Evolutionary conservation across 2,113 vertebrate genomes (phyloP), one percentile per base, ranked within the genome.

Genomic region (Anoplopoma fimbria): DNA sequence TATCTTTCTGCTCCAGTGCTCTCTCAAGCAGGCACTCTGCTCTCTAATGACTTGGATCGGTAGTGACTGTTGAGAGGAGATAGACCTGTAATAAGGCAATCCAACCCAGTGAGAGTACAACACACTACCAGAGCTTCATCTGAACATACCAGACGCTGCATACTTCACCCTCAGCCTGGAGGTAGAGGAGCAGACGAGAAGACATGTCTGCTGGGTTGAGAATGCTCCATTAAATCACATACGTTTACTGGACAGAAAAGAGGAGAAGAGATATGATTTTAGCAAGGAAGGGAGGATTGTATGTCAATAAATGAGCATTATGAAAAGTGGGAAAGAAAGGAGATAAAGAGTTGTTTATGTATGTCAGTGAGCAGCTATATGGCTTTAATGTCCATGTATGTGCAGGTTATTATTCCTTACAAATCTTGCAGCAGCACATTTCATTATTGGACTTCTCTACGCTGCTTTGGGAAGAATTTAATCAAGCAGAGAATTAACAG

Each of bases 31-130:
- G 89, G 36, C 90, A 88, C 90, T 93, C 89, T 62, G 79, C 86
- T 85, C 82, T 81, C 82, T 92, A 94, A 93, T 91, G 93, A 90
- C 92, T 93, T 65, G 89, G 84, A 94, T 89, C 61, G 36, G 82
- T 72, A 67, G 87, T 83, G 86, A 90, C 84, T 89, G 91, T 84
- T 69, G 90, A 91, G 87, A 86, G 75, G 75, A 90, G 90, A 92
- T 90, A 90, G 87, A 93, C 84, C 79, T 91, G 88, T 91, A 90
- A 92, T 90, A 91, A 88, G 88, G 45, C 69, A 83, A 84, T 85
- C 72, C 83, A 75, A 73, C 63, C 53, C 65, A 4, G 21, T 3
- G 19, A 45, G 74, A 75, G 77, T 45, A 69, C 67, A 75, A 76
- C 42, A 53, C 10, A n/a, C 73, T 69, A 79, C 82, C 38, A 40